Conservation (phyloP, 2,888 invertebrate genomes). For the Polydrusus cervinus region DNA sequence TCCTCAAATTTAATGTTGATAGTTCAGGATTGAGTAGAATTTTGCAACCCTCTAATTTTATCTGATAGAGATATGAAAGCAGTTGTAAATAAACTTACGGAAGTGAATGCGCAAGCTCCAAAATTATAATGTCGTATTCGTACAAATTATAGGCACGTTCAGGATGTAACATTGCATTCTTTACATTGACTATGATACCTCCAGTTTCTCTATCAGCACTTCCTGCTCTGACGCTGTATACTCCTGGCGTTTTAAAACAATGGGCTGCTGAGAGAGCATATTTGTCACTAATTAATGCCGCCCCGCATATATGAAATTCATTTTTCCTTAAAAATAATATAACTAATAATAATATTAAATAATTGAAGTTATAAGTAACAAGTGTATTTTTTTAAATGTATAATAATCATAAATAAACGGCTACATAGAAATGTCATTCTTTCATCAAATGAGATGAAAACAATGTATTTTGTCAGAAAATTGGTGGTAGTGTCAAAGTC, state of each 20-base stretch:
- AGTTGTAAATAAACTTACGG: conserved; percentile 47
- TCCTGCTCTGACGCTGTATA: conserved; percentile 58
- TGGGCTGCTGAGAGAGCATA: conserved; percentile 58
- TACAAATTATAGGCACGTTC: conserved; percentile 33
- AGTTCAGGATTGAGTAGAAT: too few relatives aligned
- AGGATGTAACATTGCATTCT: conserved; percentile 57
- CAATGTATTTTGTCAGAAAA: too few relatives aligned
- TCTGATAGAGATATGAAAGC: background rate
- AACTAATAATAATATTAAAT: background rate
- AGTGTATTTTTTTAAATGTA: too few relatives aligned
- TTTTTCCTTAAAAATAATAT: conserved; percentile 41
- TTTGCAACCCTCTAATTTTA: too few relatives aligned
- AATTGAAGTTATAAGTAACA: too few relatives aligned
- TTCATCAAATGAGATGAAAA: too few relatives aligned
- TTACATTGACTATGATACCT: conserved; percentile 53
- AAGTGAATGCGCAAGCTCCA: conserved; percentile 53
- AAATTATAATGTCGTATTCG: conserved; percentile 58
- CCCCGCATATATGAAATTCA: conserved; percentile 56
- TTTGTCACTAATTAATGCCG: conserved; percentile 52
- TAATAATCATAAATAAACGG: too few relatives aligned
- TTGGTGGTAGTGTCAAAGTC: too few relatives aligned
- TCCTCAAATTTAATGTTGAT: too few relatives aligned
- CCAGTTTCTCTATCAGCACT: conserved; percentile 47
- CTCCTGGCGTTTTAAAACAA: conserved; percentile 53
- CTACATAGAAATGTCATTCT: too few relatives aligned